Conservation (phyloP, 1,140 invertebrate species). For the Rhopalosiphum padi region DNA sequence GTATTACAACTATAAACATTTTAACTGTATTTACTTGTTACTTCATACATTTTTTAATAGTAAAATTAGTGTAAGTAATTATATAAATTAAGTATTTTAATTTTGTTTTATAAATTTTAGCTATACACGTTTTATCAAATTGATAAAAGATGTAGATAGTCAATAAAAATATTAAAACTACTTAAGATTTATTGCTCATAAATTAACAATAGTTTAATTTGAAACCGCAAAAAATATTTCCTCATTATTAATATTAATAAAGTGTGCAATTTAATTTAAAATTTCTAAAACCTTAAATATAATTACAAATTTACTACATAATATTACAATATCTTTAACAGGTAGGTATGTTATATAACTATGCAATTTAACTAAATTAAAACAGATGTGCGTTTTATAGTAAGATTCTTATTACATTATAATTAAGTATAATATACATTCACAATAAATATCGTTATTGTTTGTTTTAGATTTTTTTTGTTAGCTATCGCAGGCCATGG, state of each 20-base stretch:
- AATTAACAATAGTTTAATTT: too few relatives aligned
- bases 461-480: background rate
- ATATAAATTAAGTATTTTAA: background rate
- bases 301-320: background rate
- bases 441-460: background rate
- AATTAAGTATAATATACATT: background rate
- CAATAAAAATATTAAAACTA: background rate
- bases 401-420: too few relatives aligned
- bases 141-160: background rate
- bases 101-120: background rate
- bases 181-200: too few relatives aligned
- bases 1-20: background rate
- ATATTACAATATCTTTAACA: background rate
- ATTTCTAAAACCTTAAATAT: too few relatives aligned
- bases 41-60: background rate
- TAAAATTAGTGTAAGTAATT: background rate
- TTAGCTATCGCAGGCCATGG: background rate
- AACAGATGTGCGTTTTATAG: too few relatives aligned
- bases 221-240: background rate
- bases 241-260: background rate
- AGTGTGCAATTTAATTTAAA: background rate
- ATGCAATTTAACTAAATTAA: too few relatives aligned
- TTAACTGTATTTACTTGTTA: background rate
- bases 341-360: too few relatives aligned
- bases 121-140: background rate